Conservation (phyloP, 37 sponge, comb jelly and placozoan genomes). For the Halichondria panicea region DNA sequence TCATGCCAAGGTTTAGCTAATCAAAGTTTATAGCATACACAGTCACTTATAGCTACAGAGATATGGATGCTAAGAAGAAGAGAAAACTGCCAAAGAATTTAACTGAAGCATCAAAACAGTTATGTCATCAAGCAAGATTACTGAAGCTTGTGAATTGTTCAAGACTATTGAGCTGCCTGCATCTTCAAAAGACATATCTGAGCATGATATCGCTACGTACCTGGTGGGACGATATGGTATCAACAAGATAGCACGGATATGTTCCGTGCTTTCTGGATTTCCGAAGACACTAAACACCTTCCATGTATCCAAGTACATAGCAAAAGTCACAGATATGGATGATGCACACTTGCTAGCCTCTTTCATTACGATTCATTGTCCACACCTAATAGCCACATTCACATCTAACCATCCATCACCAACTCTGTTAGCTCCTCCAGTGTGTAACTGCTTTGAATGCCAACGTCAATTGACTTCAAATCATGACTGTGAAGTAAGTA, state of each 20-base stretch:
- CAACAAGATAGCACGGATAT: not conserved
- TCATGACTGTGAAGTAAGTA: not conserved
- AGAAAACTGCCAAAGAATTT: constrained; percentile 2
- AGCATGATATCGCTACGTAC: not conserved
- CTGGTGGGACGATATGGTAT: not conserved
- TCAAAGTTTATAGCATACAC: too few species aligned
- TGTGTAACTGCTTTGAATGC: not conserved
- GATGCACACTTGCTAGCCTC: not conserved
- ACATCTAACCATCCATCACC: not conserved
- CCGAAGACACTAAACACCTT: not conserved
- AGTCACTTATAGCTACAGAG: too few species aligned
- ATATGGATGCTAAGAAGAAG: constrained; percentile 4
- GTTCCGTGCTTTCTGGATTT: not conserved
- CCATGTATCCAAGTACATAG: not conserved
- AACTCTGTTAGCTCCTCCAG: constrained; percentile 1
- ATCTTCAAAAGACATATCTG: not conserved
- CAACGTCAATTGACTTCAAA: not conserved
- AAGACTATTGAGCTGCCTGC: not conserved
- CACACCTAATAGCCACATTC: not conserved
- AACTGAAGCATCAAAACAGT: not conserved
- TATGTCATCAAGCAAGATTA: not conserved
- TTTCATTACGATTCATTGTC: not conserved
- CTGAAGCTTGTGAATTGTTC: not conserved
- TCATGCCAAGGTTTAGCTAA: too few species aligned
- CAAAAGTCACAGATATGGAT: not conserved